Evolutionary conservation across 2,888 invertebrate genomes (phyloP).

Genomic region (Leptinotarsa haldemani): DNA sequence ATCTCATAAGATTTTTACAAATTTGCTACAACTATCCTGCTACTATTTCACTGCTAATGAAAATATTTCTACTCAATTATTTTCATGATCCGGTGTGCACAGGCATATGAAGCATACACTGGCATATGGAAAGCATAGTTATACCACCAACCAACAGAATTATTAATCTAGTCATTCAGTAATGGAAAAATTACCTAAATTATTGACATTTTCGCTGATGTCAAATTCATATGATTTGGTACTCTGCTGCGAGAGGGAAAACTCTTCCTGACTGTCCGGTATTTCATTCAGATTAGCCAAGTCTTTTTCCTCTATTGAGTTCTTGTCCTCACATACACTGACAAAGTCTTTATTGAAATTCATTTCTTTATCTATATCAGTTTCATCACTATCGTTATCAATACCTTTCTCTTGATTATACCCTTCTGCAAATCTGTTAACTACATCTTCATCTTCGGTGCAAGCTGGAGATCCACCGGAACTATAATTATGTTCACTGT

Average conservation of each 20-base stretch:
- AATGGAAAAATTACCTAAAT: conserved; percentile 33
- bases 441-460: not conserved
- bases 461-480: conserved; percentile 17
- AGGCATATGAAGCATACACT: not conserved
- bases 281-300: conserved; percentile 3
- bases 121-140: not conserved
- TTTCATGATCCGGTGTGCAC: not conserved
- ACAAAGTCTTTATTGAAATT: conserved; percentile 1
- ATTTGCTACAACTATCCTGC: not conserved
- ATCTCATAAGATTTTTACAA: not conserved
- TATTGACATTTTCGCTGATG: conserved; percentile 21
- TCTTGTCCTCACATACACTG: conserved; percentile 12
- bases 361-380: conserved; percentile 28
- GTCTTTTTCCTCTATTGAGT: not conserved
- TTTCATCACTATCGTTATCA: conserved; percentile 28
- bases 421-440: not conserved
- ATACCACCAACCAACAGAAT: conserved; percentile 2
- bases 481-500: conserved; percentile 30
- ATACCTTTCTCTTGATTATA: not conserved
- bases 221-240: conserved; percentile 39
- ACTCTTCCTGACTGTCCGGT: conserved; percentile 23
- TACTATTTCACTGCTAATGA: not conserved
- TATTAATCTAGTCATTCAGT: conserved; percentile 16
- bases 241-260: conserved; percentile 24
- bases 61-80: not conserved